Evolutionary conservation across 1,140 invertebrate species (phyloP), one percentile per base, ranked within the genome.

Genomic region (Eupristina koningsbergeri): DNA sequence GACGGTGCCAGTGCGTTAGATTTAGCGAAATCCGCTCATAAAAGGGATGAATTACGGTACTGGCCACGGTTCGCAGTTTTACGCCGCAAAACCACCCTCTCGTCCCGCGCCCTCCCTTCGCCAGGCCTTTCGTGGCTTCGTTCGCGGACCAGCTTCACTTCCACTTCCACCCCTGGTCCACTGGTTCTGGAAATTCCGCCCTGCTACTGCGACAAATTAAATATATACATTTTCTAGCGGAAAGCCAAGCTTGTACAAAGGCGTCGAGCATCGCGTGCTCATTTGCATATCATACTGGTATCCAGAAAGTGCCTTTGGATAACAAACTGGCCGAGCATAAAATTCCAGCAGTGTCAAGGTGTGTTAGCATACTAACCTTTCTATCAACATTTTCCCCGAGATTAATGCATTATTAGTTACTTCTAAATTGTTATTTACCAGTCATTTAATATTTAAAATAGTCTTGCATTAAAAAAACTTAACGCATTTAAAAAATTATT

Each of bases 31-130:
- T 87, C 88, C 84, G 71, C 78, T 82, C 83, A 84, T 88, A 88
- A 88, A 87, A n/a, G n/a, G 86, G 87, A 81, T 88, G 87, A 88
- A 88, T 87, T 87, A 88, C 86, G 86, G 85, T 86, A 84, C 87
- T 64, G 64, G 82, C 80, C 80, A 84, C 87, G 85, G 81, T 85
- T 86, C 77, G 41, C 84, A 86, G 86, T 88, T 88, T 88, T 88
- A 85, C 47, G 17, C 80, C 80, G 17, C 13, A 13, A 82, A 85
- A 69, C 81, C n/a, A n/a, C n/a, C n/a, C n/a, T n/a, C n/a, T n/a
- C n/a, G n/a, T n/a, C n/a, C n/a, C n/a, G n/a, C n/a, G n/a, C n/a
- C n/a, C n/a, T n/a, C n/a, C n/a, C n/a, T n/a, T n/a, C n/a, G n/a
- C n/a, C n/a, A n/a, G n/a, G n/a, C n/a, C n/a, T n/a, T n/a, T n/a